Base-by-base conservation (phyloP, 2,888 invertebrate species). In the Coenonympha glycerion region DNA sequence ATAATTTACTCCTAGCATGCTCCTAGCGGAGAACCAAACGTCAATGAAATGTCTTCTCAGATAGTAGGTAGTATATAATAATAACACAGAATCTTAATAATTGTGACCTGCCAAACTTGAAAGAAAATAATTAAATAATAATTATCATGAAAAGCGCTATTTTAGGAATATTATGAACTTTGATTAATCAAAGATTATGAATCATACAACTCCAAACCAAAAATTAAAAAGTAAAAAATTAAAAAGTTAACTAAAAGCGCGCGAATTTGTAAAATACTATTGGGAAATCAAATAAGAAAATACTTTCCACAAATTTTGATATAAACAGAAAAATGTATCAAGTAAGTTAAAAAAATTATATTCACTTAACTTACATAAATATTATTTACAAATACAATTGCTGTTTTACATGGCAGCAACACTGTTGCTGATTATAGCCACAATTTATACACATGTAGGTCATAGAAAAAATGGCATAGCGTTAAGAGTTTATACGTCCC, bases 381-480 rank as follows among this genome's bases (percentile, higher is more conserved):
- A n/a, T 16, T 36, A 15, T 5, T 6, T 13, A 3, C 3, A 1
- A 22, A 13, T 22, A 9, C 22, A 24, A 9, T 41, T 48, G 44
- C n/a, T n/a, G 47, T 55, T 56, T 40, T 51, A 60, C 51, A 63
- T 64, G 63, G 68, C 79, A 84, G 85, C 85, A 84, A 85, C 85
- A 85, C 85, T 68, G 75, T 62, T 64, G 65, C 69, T 66, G 76
- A 73, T 72, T 76, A 64, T 39, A 39, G 37, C 73, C 73, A 77
- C 76, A 80, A 83, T 81, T 76, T 84, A 79, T 83, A 83, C 82
- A 85, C 83, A 85, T 87, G 85, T 86, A 87, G 87, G 85, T 86
- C 86, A 85, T 78, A 84, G 84, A 87, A 87, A 87, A 33, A 86
- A 79, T 87, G 87, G 87, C 86, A 82, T 86, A 86, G 79, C 76